Evolutionary conservation across 2,888 invertebrate species (phyloP), one percentile per base, ranked within the genome.

Genomic region (Malthinus flaveolus): DNA sequence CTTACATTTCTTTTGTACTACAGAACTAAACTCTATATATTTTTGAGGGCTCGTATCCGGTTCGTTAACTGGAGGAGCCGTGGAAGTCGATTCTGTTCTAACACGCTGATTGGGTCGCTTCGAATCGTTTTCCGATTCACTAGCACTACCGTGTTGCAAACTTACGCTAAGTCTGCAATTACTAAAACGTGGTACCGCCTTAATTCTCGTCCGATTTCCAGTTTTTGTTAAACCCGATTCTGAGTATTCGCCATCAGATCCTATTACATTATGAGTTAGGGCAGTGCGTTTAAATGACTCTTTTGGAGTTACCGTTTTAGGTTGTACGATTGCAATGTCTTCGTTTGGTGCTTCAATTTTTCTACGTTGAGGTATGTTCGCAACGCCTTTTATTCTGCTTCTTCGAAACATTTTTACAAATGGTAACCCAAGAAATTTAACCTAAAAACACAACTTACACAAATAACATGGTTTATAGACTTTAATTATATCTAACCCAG

Each of bases 361-460:
- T 53, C 80, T 76, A 49, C 83, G 77, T 23, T 84, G 82, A 42
- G 87, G 87, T 63, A 90, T 81, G 62, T 87, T 86, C 42, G 88
- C 87, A 67, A 87, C 82, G 55, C 86, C 88, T 81, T 90, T 90
- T 68, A 91, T 88, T 76, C 90, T 83, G 48, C 87, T 86, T 71
- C 90, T 78, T 78, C 89, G 80, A 45, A 87, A 83, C 87, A 87
- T 87, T 32, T 39, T 52, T 37, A 10, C 33, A 3, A 35, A 35
- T 39, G 10, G 5, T 23, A 23, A 23, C 23, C 2, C 23, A 23
- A 3, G 23, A 23, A 23, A 23, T 3, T 23, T 23, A 23, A 23
- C 23, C 23, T 23, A 23, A 23, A 23, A 23, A 23, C 5, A 23
- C 5, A 5, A 23, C 5, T 23, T 23, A 23, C 23, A 23, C 23